These are phyloP conservation scores for Dynastes tityus DNA, from an alignment of 2,888 invertebrate species.

Conservation along the genomic window DNA sequence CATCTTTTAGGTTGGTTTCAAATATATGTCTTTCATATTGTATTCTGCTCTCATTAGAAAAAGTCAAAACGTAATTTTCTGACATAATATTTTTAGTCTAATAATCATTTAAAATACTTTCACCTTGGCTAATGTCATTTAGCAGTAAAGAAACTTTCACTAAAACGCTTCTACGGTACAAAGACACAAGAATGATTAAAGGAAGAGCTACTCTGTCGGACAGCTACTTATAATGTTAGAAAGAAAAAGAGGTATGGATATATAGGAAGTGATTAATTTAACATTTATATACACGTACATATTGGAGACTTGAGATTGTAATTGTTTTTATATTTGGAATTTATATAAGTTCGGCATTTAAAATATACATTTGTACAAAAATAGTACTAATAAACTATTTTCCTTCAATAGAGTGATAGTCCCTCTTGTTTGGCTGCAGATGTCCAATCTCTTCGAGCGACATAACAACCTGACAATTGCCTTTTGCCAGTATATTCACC, in stretches of 20 bases:
- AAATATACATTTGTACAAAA: too few relatives aligned
- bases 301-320: too few relatives aligned
- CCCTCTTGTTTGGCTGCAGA: constrained; percentile 71
- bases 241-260: too few relatives aligned
- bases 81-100: neutral
- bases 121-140: neutral
- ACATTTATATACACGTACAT: too few relatives aligned
- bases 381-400: neutral
- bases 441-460: constrained; percentile 80
- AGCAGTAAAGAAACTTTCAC: constrained; percentile 1
- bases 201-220: too few relatives aligned
- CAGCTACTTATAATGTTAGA: too few relatives aligned
- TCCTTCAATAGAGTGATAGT: constrained; percentile 43
- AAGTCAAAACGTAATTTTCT: neutral
- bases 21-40: too few relatives aligned
- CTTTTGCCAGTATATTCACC: constrained; percentile 79
- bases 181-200: too few relatives aligned
- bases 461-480: constrained; percentile 81
- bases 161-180: neutral
- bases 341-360: too few relatives aligned
- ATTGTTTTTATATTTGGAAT: too few relatives aligned
- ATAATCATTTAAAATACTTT: neutral
- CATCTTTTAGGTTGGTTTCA: too few relatives aligned
- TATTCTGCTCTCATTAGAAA: neutral
- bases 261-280: too few relatives aligned